Evolutionary conservation across 2,888 invertebrate species (phyloP).

Genomic region (Anaspis maculata): DNA sequence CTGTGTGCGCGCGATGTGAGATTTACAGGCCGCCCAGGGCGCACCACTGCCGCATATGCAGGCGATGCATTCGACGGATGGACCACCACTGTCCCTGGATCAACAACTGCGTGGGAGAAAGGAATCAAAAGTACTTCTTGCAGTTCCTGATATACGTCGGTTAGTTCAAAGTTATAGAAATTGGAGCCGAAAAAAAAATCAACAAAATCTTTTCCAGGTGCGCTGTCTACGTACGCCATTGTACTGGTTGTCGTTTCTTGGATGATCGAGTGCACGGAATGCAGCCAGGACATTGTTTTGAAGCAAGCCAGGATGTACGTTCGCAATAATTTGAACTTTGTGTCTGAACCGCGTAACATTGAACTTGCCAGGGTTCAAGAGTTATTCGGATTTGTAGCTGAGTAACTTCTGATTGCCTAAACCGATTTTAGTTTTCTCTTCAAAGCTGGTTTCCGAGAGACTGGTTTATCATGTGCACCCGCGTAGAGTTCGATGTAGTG

Average conservation of each 20-base stretch:
- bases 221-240: conserved; percentile 57
- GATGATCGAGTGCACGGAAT: conserved; percentile 60
- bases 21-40: conserved; percentile 76
- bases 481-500: too few relatives aligned
- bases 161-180: conserved; percentile 7
- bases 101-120: conserved; percentile 88
- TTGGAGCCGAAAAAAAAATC: conserved; percentile 5
- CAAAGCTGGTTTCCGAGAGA: too few relatives aligned
- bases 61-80: conserved; percentile 71
- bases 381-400: too few relatives aligned
- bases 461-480: too few relatives aligned
- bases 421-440: too few relatives aligned
- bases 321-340: not conserved
- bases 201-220: conserved; percentile 29
- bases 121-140: conserved; percentile 86
- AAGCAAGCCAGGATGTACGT: conserved; percentile 69
- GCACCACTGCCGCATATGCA: conserved; percentile 82
- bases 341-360: too few relatives aligned
- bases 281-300: conserved; percentile 54
- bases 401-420: too few relatives aligned
- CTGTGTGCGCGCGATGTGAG: conserved; percentile 72
- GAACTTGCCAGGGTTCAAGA: too few relatives aligned
- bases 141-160: conserved; percentile 78
- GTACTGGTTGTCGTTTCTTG: conserved; percentile 64
- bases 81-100: conserved; percentile 90